phyloP scores from a whole-genome alignment of 2,113 vertebrate species.

The Cryptomyrus ogoouensis region DNA sequence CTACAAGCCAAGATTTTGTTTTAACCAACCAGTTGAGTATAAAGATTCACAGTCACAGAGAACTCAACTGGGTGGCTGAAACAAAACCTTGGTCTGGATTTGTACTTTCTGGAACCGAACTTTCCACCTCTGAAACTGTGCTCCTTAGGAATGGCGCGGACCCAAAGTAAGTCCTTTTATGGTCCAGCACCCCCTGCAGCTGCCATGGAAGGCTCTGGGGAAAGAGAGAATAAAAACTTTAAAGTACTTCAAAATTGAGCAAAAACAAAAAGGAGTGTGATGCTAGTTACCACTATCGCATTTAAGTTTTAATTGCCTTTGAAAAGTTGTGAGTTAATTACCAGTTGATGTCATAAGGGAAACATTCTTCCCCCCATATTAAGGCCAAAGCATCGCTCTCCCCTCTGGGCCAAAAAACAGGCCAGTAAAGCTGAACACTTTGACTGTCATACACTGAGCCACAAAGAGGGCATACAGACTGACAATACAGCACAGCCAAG shows the following conservation, averaged over 20 bases:
- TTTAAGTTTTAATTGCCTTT: slow-evolving; percentile 22
- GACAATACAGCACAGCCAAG: neutral
- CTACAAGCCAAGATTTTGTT: neutral
- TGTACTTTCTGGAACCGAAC: neutral
- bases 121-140: neutral
- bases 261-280: neutral
- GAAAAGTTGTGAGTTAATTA: slow-evolving; percentile 13
- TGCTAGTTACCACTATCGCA: neutral
- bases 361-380: neutral
- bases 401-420: neutral
- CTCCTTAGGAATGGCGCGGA: neutral
- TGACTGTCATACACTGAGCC: neutral
- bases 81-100: neutral
- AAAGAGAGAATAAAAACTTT: neutral
- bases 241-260: neutral
- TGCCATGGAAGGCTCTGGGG: no score
- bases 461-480: neutral
- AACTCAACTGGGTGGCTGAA: neutral
- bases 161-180: neutral
- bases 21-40: neutral
- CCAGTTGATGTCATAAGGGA: slow-evolving; percentile 15
- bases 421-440: neutral
- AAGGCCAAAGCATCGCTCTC: neutral
- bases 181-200: neutral
- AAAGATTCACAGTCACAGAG: neutral